Conservation (phyloP, 2,888 invertebrate species). For the Parnassius orleans region DNA sequence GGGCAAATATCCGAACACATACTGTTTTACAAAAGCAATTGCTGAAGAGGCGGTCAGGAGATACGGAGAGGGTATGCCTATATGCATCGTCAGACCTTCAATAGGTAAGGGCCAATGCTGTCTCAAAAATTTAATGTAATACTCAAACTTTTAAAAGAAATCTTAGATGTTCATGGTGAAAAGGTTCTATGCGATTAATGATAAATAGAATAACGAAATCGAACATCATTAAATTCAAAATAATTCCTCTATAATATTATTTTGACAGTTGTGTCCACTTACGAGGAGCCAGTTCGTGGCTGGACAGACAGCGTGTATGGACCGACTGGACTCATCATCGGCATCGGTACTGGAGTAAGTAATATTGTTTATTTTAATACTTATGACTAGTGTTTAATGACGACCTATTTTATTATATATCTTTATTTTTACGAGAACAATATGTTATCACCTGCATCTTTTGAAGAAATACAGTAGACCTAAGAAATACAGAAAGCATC, state of each 20-base stretch:
- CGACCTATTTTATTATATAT: no score
- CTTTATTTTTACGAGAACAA: no score
- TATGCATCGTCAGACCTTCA: constrained; percentile 91
- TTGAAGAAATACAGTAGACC: no score
- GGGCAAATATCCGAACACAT: constrained; percentile 92
- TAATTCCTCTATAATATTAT: neutral
- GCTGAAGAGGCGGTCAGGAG: constrained; percentile 88
- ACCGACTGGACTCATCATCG: constrained; percentile 88
- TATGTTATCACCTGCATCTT: no score
- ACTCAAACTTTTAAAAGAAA: no score
- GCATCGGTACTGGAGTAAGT: constrained; percentile 87
- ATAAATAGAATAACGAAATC: no score
- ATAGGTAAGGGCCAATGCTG: constrained; percentile 81
- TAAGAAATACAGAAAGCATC: no score
- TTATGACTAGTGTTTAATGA: no score
- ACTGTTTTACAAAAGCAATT: constrained; percentile 94
- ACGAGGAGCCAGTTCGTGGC: constrained; percentile 87
- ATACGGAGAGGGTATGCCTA: constrained; percentile 86
- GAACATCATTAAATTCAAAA: neutral
- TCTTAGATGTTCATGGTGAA: no score
- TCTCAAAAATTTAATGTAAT: no score
- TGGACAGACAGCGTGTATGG: constrained; percentile 97
- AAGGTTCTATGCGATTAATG: no score
- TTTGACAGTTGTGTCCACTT: constrained; percentile 81
- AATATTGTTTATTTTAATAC: neutral